phyloP scores from a whole-genome alignment of 2,797 vertebrate species.

The Sus cebifrons region DNA sequence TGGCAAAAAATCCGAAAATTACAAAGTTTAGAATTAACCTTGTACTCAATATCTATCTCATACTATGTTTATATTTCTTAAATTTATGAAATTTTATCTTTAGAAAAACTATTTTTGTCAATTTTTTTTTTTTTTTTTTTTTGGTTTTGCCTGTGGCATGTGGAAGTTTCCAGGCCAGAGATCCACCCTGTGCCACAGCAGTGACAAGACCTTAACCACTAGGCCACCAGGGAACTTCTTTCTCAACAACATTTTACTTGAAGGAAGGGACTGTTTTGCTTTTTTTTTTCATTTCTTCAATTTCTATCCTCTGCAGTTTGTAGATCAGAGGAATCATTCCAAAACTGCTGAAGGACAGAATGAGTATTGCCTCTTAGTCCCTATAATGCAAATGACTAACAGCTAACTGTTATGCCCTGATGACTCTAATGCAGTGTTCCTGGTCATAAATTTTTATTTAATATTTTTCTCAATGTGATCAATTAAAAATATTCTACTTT shows the following conservation, averaged over 20 bases:
- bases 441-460: not conserved
- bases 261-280: not conserved
- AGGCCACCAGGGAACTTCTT: no score
- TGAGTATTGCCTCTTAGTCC: not conserved
- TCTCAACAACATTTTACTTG: not conserved
- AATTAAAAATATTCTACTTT: constrained; percentile 8
- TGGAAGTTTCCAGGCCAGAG: no score
- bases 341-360: not conserved
- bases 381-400: not conserved
- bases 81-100: not conserved
- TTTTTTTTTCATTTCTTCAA: not conserved
- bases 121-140: no score
- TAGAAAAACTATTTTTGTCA: not conserved
- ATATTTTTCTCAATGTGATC: not conserved
- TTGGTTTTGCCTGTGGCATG: no score
- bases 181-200: no score
- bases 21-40: not conserved
- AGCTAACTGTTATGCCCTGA: not conserved
- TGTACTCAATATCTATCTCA: not conserved
- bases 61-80: not conserved
- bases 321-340: not conserved
- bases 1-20: not conserved
- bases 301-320: not conserved
- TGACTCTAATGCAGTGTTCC: not conserved
- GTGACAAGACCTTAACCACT: no score